Percentiles rank a stretch among this genome's conserved stretches.
phyloP scores from a whole-genome alignment of 2,888 invertebrate species.

The Dorcus parallelipipedus region DNA sequence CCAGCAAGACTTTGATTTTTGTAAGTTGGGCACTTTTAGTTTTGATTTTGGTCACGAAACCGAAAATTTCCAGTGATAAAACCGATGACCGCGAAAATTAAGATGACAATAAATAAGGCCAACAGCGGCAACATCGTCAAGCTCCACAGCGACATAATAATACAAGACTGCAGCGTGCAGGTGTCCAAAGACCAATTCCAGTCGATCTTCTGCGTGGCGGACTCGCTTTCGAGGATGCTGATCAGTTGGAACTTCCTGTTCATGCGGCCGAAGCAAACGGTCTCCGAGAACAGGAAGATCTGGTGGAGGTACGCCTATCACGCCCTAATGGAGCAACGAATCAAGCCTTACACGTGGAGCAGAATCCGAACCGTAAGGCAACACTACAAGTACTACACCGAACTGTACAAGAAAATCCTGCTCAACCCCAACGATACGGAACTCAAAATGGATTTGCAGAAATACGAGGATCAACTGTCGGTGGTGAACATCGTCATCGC shows the following conservation, averaged over 20 bases:
- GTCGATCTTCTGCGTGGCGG: conserved; percentile 55
- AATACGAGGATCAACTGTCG: conserved; percentile 70
- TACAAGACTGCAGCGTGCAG: conserved; percentile 73
- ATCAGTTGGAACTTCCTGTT: conserved; percentile 58
- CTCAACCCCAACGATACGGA: conserved; percentile 71
- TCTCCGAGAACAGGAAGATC: conserved; percentile 57
- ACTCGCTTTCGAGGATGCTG: conserved; percentile 62
- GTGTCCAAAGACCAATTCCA: conserved; percentile 70
- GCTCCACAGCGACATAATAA: conserved; percentile 65
- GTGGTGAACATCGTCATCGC: conserved; percentile 75
- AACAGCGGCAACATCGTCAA: conserved; percentile 56
- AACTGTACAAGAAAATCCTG: conserved; percentile 67
- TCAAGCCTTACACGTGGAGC: conserved; percentile 72
- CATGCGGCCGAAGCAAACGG: conserved; percentile 39
- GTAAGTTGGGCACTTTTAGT: conserved; percentile 53
- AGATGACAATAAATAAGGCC: conserved; percentile 64
- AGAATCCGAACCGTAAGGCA: conserved; percentile 65
- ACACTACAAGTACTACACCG: conserved; percentile 66
- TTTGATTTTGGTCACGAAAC: background rate
- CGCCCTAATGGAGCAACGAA: conserved; percentile 66
- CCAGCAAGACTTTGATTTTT: conserved; percentile 74
- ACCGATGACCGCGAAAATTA: conserved; percentile 74
- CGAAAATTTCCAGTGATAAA: conserved; percentile 61
- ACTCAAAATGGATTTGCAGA: conserved; percentile 67
- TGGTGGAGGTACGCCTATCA: conserved; percentile 79